Evolutionary conservation across 2,797 vertebrate genomes (phyloP), one percentile per base, ranked within the genome.

Genomic region (Schizopygopsis malacanthus): DNA sequence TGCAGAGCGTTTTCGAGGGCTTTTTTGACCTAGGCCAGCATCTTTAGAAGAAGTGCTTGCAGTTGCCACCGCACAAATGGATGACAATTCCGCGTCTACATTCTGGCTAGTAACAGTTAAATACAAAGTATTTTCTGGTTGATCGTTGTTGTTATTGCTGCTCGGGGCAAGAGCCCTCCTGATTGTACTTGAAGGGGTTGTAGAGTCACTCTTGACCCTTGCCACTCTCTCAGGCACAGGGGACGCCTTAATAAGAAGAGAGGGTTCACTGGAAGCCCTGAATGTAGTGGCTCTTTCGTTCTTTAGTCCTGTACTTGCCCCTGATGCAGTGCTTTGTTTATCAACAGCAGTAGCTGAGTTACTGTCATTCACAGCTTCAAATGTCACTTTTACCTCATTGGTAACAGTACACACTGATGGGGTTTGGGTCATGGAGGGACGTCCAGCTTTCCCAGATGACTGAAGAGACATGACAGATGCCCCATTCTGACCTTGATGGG

Each of bases 1-100:
- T 89, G 96, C 95, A 88, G 93, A 95, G 88, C 98, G 96, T 93
- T 99, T 99, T 90, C 98, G 95, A 81, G 97, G 97, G 93, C 97
- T 98, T 94, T 96, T 98, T 89, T 93, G 91, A 88, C 96, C 96
- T 6, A 90, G 67, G 90, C 94, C 95, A 89, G 91, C 88, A 90
- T 99, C 97, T 94, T 96, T 98, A 3, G 83, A 89, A 43, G 89
- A 90, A 28, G 91, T 87, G 65, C 87, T 90, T 92, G 93, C 91
- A 71, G 91, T 85, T 83, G 94, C 92, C 73, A 84, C 70, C n/a
- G 96, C 96, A 91, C 93, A 93, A 86, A 92, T 94, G 88, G 96
- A 94, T 88, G 95, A 96, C 87, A 92, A 92, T 94, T 89, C 93
- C 33, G 95, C 90, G 92, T 94, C 95, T 92, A 95, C 94, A 94